phyloP scores from a whole-genome alignment of 1,140 invertebrate species.

The Lepidurus arcticus region DNA sequence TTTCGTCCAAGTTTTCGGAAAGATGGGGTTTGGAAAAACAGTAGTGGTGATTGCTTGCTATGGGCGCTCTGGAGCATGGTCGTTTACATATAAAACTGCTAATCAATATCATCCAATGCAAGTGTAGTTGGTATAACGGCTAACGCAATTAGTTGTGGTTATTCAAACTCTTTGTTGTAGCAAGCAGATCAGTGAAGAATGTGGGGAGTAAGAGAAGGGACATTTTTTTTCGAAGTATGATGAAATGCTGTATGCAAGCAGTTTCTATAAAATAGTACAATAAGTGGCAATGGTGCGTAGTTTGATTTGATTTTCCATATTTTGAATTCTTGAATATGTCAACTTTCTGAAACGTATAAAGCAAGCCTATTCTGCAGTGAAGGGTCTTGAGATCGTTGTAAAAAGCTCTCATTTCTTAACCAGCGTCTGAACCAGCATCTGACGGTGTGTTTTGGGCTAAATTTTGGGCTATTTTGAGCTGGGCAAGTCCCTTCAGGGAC shows the following conservation, averaged over 20 bases:
- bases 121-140: slow-evolving; percentile 7
- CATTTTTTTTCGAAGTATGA: neutral
- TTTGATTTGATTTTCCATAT: neutral
- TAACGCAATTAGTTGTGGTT: neutral
- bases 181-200: slow-evolving; percentile 4
- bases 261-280: slow-evolving; percentile 20
- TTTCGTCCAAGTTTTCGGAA: neutral
- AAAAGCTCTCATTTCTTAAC: neutral
- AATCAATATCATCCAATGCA: neutral
- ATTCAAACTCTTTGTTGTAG: neutral
- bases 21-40: neutral
- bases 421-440: neutral
- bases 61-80: neutral
- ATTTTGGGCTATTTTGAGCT: neutral
- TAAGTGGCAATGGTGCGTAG: neutral
- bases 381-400: neutral
- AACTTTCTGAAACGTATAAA: neutral
- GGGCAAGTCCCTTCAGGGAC: too few relatives aligned
- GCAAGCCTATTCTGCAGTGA: neutral
- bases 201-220: slow-evolving; percentile 2
- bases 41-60: neutral
- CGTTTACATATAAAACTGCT: neutral
- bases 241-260: slow-evolving; percentile 13
- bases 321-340: neutral
- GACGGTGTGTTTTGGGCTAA: neutral